Conservation (phyloP, 2,113 vertebrate genomes). For the Ahaetulla prasina region DNA sequence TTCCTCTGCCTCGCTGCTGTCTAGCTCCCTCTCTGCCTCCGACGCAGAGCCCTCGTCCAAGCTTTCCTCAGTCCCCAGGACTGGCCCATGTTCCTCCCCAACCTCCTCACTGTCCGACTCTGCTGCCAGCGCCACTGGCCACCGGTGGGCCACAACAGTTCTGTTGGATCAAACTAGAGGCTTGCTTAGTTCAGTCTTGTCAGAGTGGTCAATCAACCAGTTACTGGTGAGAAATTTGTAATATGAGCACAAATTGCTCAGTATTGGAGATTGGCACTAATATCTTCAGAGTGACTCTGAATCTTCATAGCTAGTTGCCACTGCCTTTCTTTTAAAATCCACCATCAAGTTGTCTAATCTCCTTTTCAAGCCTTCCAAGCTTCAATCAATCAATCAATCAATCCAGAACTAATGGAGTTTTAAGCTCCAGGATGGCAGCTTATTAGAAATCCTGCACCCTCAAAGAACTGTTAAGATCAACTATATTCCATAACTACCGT, state of each 20-base stretch:
- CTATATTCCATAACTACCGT: background rate
- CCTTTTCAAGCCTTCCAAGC: background rate
- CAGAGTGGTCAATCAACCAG: background rate
- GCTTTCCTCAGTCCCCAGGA: too few relatives aligned
- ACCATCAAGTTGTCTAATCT: background rate
- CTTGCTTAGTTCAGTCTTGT: background rate
- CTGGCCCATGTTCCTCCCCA: too few relatives aligned
- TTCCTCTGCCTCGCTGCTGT: too few relatives aligned
- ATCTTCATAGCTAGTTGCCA: too few relatives aligned
- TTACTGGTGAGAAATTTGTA: background rate
- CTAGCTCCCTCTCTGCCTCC: too few relatives aligned
- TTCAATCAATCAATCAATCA: too few relatives aligned
- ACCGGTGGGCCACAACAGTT: too few relatives aligned
- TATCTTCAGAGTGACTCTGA: background rate
- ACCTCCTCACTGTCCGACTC: too few relatives aligned
- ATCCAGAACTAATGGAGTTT: background rate
- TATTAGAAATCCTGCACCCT: constrained; percentile 18
- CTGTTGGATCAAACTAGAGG: background rate
- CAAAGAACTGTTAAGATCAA: background rate
- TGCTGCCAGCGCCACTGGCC: too few relatives aligned
- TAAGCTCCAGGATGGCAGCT: background rate
- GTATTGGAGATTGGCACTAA: too few relatives aligned
- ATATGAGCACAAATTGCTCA: too few relatives aligned
- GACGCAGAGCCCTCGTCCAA: too few relatives aligned
- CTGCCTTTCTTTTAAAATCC: background rate